These are phyloP conservation scores for Torymus auratus DNA, from an alignment of 2,888 invertebrate genomes.

Conservation along the genomic window DNA sequence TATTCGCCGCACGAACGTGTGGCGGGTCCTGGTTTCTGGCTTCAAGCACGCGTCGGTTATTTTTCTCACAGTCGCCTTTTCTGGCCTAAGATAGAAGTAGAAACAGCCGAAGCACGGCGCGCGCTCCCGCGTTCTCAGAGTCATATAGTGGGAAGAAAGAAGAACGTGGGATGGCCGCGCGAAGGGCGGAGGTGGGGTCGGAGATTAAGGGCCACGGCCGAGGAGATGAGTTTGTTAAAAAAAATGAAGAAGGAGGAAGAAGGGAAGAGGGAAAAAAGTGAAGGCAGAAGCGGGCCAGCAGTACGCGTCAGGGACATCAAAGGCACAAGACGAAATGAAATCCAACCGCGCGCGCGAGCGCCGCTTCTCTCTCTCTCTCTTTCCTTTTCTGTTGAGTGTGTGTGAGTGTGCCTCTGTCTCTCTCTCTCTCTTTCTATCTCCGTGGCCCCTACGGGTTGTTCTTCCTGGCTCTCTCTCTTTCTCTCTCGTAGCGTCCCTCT, in stretches of 20 bases:
- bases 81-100: constrained; percentile 38
- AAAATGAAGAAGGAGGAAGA: constrained; percentile 12
- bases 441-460: constrained; percentile 44
- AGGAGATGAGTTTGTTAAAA: constrained; percentile 78
- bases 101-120: constrained; percentile 11
- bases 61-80: constrained; percentile 1
- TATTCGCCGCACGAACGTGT: constrained; percentile 19
- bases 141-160: constrained; percentile 53
- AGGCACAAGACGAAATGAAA: constrained; percentile 77
- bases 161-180: constrained; percentile 42
- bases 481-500: constrained; percentile 47
- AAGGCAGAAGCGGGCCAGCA: constrained; percentile 77
- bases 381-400: background rate
- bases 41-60: no score
- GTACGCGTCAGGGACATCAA: constrained; percentile 78
- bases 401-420: background rate
- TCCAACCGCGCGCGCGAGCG: constrained; percentile 70
- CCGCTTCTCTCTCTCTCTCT: constrained; percentile 32
- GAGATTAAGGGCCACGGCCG: constrained; percentile 74
- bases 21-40: constrained; percentile 1
- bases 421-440: constrained; percentile 24
- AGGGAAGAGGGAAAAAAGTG: constrained; percentile 7
- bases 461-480: constrained; percentile 30
- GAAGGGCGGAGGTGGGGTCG: constrained; percentile 71
- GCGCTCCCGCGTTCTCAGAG: background rate